Evolutionary conservation across 2,888 invertebrate species (phyloP).

Genomic region (Spatulosminthurus flaviceps): DNA sequence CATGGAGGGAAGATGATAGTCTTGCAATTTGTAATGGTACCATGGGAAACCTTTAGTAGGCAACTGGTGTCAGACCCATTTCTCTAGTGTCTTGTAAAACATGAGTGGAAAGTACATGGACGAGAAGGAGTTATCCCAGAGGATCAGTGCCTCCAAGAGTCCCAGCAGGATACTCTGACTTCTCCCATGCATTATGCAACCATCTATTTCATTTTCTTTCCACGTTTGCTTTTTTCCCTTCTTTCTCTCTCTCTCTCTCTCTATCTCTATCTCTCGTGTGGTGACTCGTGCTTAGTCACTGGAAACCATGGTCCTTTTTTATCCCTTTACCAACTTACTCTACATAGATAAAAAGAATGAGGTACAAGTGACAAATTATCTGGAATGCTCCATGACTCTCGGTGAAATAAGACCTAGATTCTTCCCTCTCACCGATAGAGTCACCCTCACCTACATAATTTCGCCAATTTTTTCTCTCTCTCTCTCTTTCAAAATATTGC

Average conservation of each 20-base stretch:
- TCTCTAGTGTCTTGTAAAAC: constrained; percentile 59
- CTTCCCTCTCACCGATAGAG: too few species aligned
- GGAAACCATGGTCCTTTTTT: constrained; percentile 12
- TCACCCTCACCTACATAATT: too few species aligned
- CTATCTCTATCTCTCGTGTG: neutral
- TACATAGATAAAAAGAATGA: neutral
- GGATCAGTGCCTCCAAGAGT: constrained; percentile 50
- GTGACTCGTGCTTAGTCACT: constrained; percentile 27
- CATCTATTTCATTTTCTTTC: constrained; percentile 54
- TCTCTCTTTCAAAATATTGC: too few species aligned
- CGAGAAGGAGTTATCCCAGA: constrained; percentile 53
- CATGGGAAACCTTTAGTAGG: constrained; percentile 58
- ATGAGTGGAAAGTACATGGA: constrained; percentile 43
- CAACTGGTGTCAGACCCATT: constrained; percentile 63
- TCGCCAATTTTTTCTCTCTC: too few species aligned
- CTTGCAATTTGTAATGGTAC: constrained; percentile 52
- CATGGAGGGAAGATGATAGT: constrained; percentile 24
- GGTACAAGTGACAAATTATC: neutral
- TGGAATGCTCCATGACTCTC: neutral
- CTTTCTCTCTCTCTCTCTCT: constrained; percentile 9
- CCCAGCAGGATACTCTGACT: constrained; percentile 53
- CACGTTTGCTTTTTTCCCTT: constrained; percentile 49
- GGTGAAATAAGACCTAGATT: too few species aligned
- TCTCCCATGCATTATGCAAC: constrained; percentile 54
- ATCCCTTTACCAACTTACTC: neutral